These are phyloP conservation scores for Sphenodon punctatus DNA, from an alignment of 2,797 vertebrate species.

Conservation along the genomic window DNA sequence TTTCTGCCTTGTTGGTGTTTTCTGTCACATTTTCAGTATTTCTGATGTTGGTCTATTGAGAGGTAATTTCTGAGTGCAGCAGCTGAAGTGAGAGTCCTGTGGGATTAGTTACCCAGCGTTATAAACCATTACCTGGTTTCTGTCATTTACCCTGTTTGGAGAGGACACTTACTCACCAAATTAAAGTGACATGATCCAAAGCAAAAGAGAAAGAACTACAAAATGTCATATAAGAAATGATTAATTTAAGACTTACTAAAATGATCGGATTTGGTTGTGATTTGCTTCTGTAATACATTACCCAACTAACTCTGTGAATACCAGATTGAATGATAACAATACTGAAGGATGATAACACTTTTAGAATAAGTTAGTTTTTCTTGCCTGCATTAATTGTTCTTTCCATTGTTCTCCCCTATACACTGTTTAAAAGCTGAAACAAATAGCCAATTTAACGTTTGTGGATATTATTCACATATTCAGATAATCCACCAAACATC, in stretches of 20 bases:
- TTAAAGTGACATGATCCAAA: constrained; percentile 4
- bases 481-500: no score
- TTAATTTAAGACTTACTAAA: constrained; percentile 21
- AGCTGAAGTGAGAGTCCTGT: constrained; percentile 9
- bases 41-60: constrained; percentile 56
- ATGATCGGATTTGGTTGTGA: not conserved
- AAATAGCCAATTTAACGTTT: no score
- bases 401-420: not conserved
- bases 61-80: constrained; percentile 32
- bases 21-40: constrained; percentile 67
- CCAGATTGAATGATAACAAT: not conserved
- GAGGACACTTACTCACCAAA: constrained; percentile 29
- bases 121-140: constrained; percentile 46
- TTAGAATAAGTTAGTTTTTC: not conserved
- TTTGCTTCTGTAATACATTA: not conserved
- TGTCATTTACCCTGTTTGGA: constrained; percentile 58
- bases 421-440: no score
- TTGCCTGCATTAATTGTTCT: not conserved
- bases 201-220: constrained; percentile 10
- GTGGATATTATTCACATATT: no score
- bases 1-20: constrained; percentile 55
- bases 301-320: not conserved
- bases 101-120: constrained; percentile 48
- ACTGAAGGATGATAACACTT: not conserved
- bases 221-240: constrained; percentile 39